Base-by-base conservation (phyloP, 2,113 vertebrate genomes). In the Pterophyllum scalare region DNA sequence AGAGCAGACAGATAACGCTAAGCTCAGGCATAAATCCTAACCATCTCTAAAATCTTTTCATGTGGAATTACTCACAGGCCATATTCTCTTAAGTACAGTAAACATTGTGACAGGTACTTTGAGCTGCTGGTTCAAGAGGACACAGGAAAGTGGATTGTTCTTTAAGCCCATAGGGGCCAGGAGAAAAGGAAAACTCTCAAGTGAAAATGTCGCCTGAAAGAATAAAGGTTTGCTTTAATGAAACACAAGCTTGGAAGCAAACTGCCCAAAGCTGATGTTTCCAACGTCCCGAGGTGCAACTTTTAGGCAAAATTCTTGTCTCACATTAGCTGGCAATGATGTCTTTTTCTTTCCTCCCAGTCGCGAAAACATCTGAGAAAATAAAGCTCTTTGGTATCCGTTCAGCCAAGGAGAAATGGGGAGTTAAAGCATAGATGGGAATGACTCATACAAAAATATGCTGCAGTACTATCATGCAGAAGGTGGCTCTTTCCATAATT, bases 51-150 rank as follows among this genome's bases (percentile, higher is more conserved):
- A 92, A 94, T 91, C 91, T 88, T 93, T 93, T 91, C 85, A 89
- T 93, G 91, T 88, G 87, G 88, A 81, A 91, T 89, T 91, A 93
- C 89, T 93, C 91, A 89, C 80, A 87, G 88, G 83, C 89, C 84
- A 92, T 89, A 91, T 93, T 93, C 88, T 87, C 94, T 88, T 88
- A 87, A 89, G 92, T 89, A 93, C 92, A 92, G 92, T 91, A 93
- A 93, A 93, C 91, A 94, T 59, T 85, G 92, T 87, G 92, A 93
- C 91, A 92, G 92, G 89, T 94, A 91, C 93, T 93, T 91, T 87
- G 82, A 89, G 91, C 90, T 61, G 91, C 85, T 87, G 89, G 86
- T 93, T 94, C 91, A 92, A 88, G 88, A 92, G 92, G 93, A 93
- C 86, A 88, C 72, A 77, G 88, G 79, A 86, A 91, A 92, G 91